A percentile compares a stretch with the other conserved stretches of the same genome.
These are phyloP conservation scores for Mythimna loreyi DNA, from an alignment of 2,888 invertebrate genomes.

Conservation along the genomic window DNA sequence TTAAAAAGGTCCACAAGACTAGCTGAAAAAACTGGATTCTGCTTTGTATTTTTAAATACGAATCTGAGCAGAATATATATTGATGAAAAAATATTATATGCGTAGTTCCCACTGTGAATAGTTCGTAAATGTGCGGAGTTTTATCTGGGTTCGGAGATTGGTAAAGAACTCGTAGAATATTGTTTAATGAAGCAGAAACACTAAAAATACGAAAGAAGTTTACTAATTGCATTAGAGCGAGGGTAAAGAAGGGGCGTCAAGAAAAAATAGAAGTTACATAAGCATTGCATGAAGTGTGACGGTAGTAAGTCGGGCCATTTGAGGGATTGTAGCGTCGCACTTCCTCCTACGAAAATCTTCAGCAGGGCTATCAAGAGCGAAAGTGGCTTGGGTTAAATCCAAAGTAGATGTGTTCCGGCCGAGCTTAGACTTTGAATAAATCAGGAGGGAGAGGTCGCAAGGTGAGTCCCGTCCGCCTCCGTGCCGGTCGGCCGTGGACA, in stretches of 20 bases:
- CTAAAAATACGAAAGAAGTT: background rate
- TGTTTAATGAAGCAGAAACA: conserved; percentile 11
- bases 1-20: conserved; percentile 22
- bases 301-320: conserved; percentile 40
- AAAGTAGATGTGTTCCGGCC: conserved; percentile 67
- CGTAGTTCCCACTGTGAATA: conserved; percentile 22
- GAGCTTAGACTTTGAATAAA: conserved; percentile 80
- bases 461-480: conserved; percentile 66
- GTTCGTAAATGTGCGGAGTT: conserved; percentile 24
- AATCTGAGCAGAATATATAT: conserved; percentile 13
- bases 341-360: conserved; percentile 40
- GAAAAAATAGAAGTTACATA: conserved; percentile 26
- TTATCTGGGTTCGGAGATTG: conserved; percentile 21
- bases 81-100: conserved; percentile 12
- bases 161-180: conserved; percentile 26
- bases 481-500: conserved; percentile 66
- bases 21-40: background rate
- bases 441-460: conserved; percentile 74
- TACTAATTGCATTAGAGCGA: conserved; percentile 17
- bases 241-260: conserved; percentile 4
- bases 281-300: conserved; percentile 43
- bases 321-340: conserved; percentile 39
- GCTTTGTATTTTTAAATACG: conserved; percentile 17
- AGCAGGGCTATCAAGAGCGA: conserved; percentile 68
- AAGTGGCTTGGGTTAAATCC: conserved; percentile 71